phyloP scores from a whole-genome alignment of 1,140 invertebrate genomes.

The Caligus rogercresseyi region DNA sequence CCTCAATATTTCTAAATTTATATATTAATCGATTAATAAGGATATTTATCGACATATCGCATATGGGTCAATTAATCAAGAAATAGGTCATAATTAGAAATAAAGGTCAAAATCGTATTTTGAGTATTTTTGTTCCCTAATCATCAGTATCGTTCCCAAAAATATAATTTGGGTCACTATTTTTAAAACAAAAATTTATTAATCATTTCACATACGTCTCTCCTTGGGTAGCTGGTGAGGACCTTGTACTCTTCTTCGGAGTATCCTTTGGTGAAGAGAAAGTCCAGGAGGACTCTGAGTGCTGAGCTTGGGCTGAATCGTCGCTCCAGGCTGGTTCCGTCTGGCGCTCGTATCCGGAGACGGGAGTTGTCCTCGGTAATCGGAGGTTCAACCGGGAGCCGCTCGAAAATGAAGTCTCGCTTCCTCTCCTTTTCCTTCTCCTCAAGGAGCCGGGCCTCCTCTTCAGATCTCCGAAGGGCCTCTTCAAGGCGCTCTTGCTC shows the following conservation, averaged over 20 bases:
- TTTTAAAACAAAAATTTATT: conserved; percentile 7
- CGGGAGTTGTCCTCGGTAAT: conserved; percentile 23
- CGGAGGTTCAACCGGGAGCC: conserved; percentile 21
- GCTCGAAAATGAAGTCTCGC: conserved; percentile 14
- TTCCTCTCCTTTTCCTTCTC: conserved; percentile 19
- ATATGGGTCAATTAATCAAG: no score
- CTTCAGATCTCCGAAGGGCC: conserved; percentile 23
- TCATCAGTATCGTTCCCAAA: no score
- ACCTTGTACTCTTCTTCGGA: conserved; percentile 72
- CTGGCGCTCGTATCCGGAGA: conserved; percentile 31
- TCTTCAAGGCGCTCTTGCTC: conserved; percentile 22
- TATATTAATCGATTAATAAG: no score
- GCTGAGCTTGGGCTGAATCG: conserved; percentile 29
- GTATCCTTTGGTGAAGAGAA: conserved; percentile 64
- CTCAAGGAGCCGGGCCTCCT: conserved; percentile 23
- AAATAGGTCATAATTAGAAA: no score
- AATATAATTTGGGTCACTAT: no score
- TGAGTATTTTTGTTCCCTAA: no score
- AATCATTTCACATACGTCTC: conserved; percentile 48
- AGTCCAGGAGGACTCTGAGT: conserved; percentile 52
- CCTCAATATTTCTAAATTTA: no score
- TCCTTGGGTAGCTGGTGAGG: conserved; percentile 71
- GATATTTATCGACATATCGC: no score
- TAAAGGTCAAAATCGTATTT: no score
- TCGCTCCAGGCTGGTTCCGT: conserved; percentile 28